Evolutionary conservation across 92 coral and sea anemone species (phyloP).

Genomic region (Metridium senile): DNA sequence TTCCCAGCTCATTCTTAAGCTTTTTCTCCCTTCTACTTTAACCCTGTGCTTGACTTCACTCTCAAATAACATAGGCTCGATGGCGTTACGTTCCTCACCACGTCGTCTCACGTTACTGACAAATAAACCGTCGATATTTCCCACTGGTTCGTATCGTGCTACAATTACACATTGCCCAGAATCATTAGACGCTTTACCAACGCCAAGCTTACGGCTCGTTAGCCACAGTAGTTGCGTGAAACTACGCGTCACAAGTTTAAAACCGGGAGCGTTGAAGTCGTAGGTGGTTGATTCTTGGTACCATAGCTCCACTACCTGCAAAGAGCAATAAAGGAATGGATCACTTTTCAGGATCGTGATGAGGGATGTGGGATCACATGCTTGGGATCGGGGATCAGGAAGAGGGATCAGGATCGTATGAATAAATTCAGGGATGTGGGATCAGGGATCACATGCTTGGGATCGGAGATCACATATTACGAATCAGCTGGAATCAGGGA

Average conservation of each 20-base stretch:
- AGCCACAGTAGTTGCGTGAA: slow-evolving; percentile 95
- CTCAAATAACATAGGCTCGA: slow-evolving; percentile 68
- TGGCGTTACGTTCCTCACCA: slow-evolving; percentile 71
- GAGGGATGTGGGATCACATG: too few relatives aligned
- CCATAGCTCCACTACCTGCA: slow-evolving; percentile 88
- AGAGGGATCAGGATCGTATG: too few relatives aligned
- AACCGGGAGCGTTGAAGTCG: slow-evolving; percentile 86
- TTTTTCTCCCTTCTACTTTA: slow-evolving; percentile 62
- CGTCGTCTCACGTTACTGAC: slow-evolving; percentile 74
- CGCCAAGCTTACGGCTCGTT: slow-evolving; percentile 80
- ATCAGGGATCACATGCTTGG: too few relatives aligned
- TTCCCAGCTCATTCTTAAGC: slow-evolving; percentile 87
- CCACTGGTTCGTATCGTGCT: slow-evolving; percentile 96
- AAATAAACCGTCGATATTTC: slow-evolving; percentile 91
- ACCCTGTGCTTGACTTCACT: slow-evolving; percentile 59
- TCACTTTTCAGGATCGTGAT: not conserved
- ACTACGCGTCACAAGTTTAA: slow-evolving; percentile 71
- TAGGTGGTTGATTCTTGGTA: slow-evolving; percentile 82
- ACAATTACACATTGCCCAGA: slow-evolving; percentile 83
- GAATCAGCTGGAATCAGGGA: too few relatives aligned
- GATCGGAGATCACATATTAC: too few relatives aligned
- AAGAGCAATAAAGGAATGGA: not conserved
- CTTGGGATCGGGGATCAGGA: too few relatives aligned
- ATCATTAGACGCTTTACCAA: slow-evolving; percentile 80
- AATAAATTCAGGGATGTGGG: too few relatives aligned